A percentile compares a stretch with the other conserved stretches of the same genome.
Evolutionary conservation across 2,113 vertebrate species (phyloP).

Genomic region (Mystacornis crossleyi): DNA sequence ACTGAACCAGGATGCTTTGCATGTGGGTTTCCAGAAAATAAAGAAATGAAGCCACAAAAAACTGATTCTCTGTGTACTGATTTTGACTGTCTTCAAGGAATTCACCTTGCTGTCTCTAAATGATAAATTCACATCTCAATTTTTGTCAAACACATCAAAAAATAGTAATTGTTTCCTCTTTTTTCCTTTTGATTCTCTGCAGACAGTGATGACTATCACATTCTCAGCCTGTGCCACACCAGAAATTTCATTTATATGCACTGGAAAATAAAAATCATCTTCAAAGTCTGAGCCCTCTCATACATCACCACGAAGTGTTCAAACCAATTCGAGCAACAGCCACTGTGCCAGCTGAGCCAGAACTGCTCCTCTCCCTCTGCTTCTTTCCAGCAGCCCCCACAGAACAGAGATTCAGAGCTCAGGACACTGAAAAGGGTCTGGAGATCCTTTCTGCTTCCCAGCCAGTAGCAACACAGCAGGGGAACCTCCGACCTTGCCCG

Average conservation of each 20-base stretch:
- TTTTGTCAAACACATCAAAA: not conserved
- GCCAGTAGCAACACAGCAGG: not conserved
- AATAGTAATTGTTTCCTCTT: not conserved
- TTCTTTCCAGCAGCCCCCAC: not conserved
- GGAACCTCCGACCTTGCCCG: not conserved
- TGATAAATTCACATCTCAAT: not conserved
- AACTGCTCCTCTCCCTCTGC: not conserved
- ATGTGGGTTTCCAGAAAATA: not conserved
- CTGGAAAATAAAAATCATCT: not conserved
- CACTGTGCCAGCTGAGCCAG: not conserved
- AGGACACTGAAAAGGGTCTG: not conserved
- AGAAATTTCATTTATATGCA: not conserved
- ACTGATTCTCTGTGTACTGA: not conserved
- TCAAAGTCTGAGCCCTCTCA: not conserved
- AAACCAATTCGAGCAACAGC: not conserved
- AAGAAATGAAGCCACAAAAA: not conserved
- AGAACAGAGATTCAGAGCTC: not conserved
- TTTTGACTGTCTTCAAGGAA: not conserved
- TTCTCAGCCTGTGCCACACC: not conserved
- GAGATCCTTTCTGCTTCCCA: not conserved
- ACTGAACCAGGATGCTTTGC: not conserved
- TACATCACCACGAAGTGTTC: not conserved
- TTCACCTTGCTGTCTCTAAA: not conserved
- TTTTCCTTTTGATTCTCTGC: not conserved
- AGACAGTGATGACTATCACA: not conserved